Evolutionary conservation across 2,888 invertebrate genomes (phyloP).

Genomic region (Aphodius granarius): DNA sequence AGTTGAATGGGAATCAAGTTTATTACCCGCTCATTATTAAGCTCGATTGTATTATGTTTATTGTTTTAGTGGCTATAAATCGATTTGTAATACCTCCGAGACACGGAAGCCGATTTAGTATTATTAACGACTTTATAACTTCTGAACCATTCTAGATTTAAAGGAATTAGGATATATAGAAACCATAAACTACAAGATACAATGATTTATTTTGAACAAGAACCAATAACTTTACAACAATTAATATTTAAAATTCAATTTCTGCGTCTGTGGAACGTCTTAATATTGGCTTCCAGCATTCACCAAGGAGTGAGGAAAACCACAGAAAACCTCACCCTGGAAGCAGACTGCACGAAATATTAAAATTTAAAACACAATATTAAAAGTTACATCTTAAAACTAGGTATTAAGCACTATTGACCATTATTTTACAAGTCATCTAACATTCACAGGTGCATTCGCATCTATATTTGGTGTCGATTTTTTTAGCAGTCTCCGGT

Average conservation of each 20-base stretch:
- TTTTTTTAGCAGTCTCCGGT: conserved; percentile 22
- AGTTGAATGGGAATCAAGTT: not conserved
- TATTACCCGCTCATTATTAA: not conserved
- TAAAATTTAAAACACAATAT: too few species aligned
- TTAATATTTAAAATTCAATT: too few species aligned
- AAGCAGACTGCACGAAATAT: too few species aligned
- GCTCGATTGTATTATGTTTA: not conserved
- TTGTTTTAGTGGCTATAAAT: not conserved
- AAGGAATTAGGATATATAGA: too few species aligned
- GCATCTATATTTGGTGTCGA: conserved; percentile 26
- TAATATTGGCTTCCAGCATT: too few species aligned
- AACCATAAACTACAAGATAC: too few species aligned
- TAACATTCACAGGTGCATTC: conserved; percentile 28
- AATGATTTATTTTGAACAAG: too few species aligned
- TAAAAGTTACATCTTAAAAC: not conserved
- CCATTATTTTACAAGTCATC: not conserved
- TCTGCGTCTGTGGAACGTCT: too few species aligned
- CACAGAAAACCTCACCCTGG: too few species aligned
- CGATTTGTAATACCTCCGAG: not conserved
- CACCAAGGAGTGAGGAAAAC: too few species aligned
- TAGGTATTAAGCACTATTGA: not conserved
- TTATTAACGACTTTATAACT: not conserved
- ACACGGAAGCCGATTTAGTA: not conserved
- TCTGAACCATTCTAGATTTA: too few species aligned
- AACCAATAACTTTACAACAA: too few species aligned